Evolutionary conservation across 2,113 vertebrate genomes (phyloP), one percentile per base, ranked within the genome.

Genomic region (Myiozetetes cayanensis): DNA sequence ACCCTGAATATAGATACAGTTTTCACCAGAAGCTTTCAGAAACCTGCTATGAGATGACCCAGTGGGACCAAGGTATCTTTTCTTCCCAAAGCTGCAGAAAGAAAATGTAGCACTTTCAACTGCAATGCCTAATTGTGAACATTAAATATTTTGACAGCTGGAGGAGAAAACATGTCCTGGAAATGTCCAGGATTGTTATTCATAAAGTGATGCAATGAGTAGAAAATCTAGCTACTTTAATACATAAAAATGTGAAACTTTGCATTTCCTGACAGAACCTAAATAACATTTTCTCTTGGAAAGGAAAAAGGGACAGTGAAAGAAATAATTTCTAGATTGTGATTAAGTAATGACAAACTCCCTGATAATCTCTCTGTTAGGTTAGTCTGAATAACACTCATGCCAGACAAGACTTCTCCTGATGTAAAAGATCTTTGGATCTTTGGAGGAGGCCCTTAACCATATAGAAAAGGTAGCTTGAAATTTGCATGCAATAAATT

Each of bases 121-220:
- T 81, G 58, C 47, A 87, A 22, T 84, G 90, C 47, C 53, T 94
- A 96, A 95, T 95, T 96, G 79, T 68, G 59, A 84, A 78, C 79
- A 90, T 94, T 95, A 89, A 95, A 75, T 94, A 90, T 92, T 97
- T 89, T 94, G 93, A 94, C 92, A 95, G 73, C 59, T 88, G 73
- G 85, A 63, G 83, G 56, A 94, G 61, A 89, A 96, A 90, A 87
- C 12, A 23, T 41, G 65, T 92, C 92, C 93, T 88, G 93, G 79
- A 94, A 95, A 90, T 28, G 78, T 93, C 85, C 93, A 89, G 94
- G 89, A 82, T 46, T 93, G 80, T 96, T 95, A 87, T 75, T 85
- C 44, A 41, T 74, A 44, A 93, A 85, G 44, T 59, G 39, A 88
- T 67, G 61, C 37, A 86, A 87, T 22, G 53, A 80, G 84, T 73